Evolutionary conservation across 2,797 vertebrate genomes (phyloP), one percentile per base, ranked within the genome.

Genomic region (Neopelma chrysocephalum): DNA sequence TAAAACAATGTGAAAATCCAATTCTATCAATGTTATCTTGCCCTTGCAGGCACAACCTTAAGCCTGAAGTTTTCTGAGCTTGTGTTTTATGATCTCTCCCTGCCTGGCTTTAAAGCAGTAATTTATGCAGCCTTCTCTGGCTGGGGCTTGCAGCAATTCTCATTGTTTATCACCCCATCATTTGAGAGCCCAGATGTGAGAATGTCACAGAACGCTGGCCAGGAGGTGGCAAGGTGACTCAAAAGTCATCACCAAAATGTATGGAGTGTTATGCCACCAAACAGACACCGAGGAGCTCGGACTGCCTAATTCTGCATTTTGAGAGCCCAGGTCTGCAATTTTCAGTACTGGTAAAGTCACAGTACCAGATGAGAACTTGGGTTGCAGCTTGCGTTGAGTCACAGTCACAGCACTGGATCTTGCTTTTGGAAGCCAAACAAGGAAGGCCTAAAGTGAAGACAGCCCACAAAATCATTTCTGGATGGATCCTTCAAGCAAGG

Each of bases 1-100:
- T 87, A 70, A 94, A 96, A 90, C 69, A 76, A 85, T 40, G 50
- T 57, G 48, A 88, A 91, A 88, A 92, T 61, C 38, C 36, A 73
- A 22, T 62, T 82, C 57, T 80, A 3, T 73, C 65, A 83, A 48
- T n/a, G 31, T 75, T 83, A 81, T 69, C 82, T 94, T 86, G 18
- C 53, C 26, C 51, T 75, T 10, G 1, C 53, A 83, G 77, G 22
- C 75, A 73, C 29, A 80, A 32, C 9, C 26, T 40, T 32, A 83
- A 76, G 53, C 38, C 27, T 68, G 29, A 68, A 64, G 17, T 90
- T 93, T 92, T 60, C 54, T 82, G 57, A 87, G 72, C 7, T 54
- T 53, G 12, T 87, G 26, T 70, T 82, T 92, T 90, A 42, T n/a
- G 56, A 62, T 60, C 9, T 51, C 21, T 78, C 66, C 54, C 77